Base-by-base conservation (phyloP, 1,140 invertebrate species). In the Zaprionus taronus region DNA sequence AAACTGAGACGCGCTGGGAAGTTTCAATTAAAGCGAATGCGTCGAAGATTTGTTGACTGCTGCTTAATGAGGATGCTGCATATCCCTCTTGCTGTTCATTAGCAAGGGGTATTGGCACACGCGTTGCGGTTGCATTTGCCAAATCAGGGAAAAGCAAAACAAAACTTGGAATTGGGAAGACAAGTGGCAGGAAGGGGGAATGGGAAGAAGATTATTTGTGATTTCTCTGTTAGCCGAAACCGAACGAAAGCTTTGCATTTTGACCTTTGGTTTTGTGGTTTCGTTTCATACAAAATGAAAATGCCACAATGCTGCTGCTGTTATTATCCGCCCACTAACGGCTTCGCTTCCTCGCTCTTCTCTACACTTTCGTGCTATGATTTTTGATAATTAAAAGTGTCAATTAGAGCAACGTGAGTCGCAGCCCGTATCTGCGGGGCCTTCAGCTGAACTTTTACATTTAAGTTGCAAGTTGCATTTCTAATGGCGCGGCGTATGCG, bases 371-470 rank as follows among this genome's bases (percentile, higher is more conserved):
- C n/a, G 2, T 7, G 1, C 60, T 53, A 28, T 67, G 73, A 77
- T 81, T 9, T 9, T 47, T 75, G 71, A 79, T 85, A 84, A 84
- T 84, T 84, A 82, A 84, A 79, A 69, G 63, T 81, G 82, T 79
- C 77, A 83, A 83, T 80, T 86, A 89, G 69, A 63, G 31, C 20
- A 49, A 20, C 47, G 9, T 49, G 47, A 47, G 44, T 17, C n/a
- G 44, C 44, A 17, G 14, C 12, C 1, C 7, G 26, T 31, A 9
- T 12, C 47, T 22, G 17, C 47, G 47, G 47, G 1, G 20, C 17
- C 47, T 49, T 20, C 47, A 14, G 58, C 55, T 89, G 84, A 86
- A 86, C 83, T 86, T 75, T 86, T 70, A 83, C 83, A 86, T 86
- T 86, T 86, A 17, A 41, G 26, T 66, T 22, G 34, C 53, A 17